Conservation (phyloP, 2,888 invertebrate species). For the Gasteruption jaculator region DNA sequence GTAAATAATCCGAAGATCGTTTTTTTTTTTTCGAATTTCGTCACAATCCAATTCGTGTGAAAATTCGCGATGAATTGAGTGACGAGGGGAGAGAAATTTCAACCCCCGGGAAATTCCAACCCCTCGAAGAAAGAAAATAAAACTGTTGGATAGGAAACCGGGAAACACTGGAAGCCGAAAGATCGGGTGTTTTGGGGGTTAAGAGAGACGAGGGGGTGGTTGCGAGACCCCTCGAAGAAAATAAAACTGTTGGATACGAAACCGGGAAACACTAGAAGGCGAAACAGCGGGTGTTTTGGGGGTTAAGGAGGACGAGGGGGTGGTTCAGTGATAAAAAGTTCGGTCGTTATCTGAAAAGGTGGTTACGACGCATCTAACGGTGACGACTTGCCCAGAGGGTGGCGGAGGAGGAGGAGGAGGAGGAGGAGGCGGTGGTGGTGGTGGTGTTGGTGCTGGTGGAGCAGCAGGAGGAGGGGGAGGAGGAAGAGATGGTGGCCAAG, state of each 20-base stretch:
- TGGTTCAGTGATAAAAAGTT: slow-evolving; percentile 10
- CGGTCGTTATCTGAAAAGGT: slow-evolving; percentile 23
- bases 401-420: slow-evolving; percentile 27
- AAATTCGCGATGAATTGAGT: too few species aligned
- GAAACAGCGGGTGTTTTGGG: not conserved
- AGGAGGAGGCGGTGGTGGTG: slow-evolving; percentile 25
- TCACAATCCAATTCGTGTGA: too few species aligned
- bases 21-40: too few species aligned
- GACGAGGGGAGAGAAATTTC: too few species aligned
- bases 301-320: not conserved
- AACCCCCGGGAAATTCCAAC: too few species aligned
- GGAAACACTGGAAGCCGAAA: too few species aligned
- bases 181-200: too few species aligned
- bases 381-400: slow-evolving; percentile 31
- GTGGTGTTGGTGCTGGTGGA: slow-evolving; percentile 26
- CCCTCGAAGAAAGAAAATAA: too few species aligned
- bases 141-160: too few species aligned
- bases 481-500: slow-evolving; percentile 52
- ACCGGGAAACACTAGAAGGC: not conserved
- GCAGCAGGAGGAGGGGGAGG: slow-evolving; percentile 29
- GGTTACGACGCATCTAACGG: slow-evolving; percentile 32
- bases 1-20: too few species aligned
- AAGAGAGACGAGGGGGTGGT: too few species aligned
- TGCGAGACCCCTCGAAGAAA: slow-evolving; percentile 8
- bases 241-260: slow-evolving; percentile 3